Base-by-base conservation (phyloP, 1,140 invertebrate genomes). In the Andrena cerasifolii region DNA sequence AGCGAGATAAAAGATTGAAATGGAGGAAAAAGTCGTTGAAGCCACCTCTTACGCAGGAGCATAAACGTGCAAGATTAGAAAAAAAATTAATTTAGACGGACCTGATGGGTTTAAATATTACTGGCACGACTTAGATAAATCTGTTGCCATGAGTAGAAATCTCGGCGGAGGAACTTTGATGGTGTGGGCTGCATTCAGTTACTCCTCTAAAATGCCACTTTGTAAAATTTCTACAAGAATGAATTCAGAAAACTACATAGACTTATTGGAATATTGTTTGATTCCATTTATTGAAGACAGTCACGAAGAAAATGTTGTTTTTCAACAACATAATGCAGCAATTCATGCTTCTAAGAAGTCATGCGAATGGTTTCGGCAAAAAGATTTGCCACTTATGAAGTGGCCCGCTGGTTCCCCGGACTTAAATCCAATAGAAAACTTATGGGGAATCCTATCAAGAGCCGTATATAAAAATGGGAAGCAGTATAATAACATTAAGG, bases 321-420 rank as follows among this genome's bases (percentile, higher is more conserved):
- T 63, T 26, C 61, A 63, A 63, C 61, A 63, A 63, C 36, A 63
- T 47, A 49, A 49, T 21, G 43, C 36, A 16, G 31, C 58, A 14
- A n/a, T 61, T 26, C 61, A 63, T 18, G 47, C 3, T 47, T 4
- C 43, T 14, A 63, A 63, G 3, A 47, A 47, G 26, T 45, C 61
- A 3, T 1, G 12, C 10, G n/a, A 63, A 14, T 63, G 61, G 61
- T 45, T 63, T 26, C n/a, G 21, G 10, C 36, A 63, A 47, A 63
- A 24, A 45, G 47, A 47, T 47, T 47, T 63, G 21, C 61, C 61
- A 45, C 61, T 45, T 63, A 63, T 63, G 61, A 63, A 45, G 43
- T 63, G 61, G 61, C 33, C 40, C 4, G 21, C 61, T 12, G 5
- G 24, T 45, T 63, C 43, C 2, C 21, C 24, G 0, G 43, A 63